These are phyloP conservation scores for Drosophila ambigua DNA, from an alignment of 1,140 invertebrate species.

Conservation along the genomic window DNA sequence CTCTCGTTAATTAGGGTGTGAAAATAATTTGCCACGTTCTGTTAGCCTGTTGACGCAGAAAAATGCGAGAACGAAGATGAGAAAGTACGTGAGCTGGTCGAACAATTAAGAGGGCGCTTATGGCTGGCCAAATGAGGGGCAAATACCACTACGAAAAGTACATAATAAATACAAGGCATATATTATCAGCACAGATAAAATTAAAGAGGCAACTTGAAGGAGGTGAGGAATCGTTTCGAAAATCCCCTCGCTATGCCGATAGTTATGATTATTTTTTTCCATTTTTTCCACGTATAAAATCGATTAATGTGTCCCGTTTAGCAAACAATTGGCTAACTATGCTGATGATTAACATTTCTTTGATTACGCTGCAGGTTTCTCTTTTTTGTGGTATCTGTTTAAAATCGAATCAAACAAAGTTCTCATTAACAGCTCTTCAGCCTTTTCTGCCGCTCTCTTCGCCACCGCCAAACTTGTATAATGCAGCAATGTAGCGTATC, in stretches of 20 bases:
- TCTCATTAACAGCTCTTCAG: conserved; percentile 15
- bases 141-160: background rate
- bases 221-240: background rate
- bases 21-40: conserved; percentile 59
- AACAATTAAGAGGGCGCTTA: conserved; percentile 25
- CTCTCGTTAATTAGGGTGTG: conserved; percentile 53
- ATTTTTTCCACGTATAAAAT: too few species aligned
- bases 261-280: too few species aligned
- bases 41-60: conserved; percentile 29
- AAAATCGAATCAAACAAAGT: conserved; percentile 35
- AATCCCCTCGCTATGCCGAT: too few species aligned
- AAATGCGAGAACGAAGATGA: conserved; percentile 11
- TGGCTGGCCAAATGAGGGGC: background rate
- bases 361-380: conserved; percentile 10
- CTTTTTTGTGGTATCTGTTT: background rate
- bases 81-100: conserved; percentile 45
- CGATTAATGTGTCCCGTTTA: too few species aligned
- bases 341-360: conserved; percentile 28
- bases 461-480: conserved; percentile 30
- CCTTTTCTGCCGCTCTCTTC: background rate
- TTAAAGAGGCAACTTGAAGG: background rate
- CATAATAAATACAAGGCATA: background rate
- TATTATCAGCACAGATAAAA: too few species aligned
- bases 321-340: background rate
- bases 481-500: conserved; percentile 39